A percentile compares a stretch with the other conserved stretches of the same genome.
Conservation (phyloP, 2,113 vertebrate species). For the Burhinus bistriatus region DNA sequence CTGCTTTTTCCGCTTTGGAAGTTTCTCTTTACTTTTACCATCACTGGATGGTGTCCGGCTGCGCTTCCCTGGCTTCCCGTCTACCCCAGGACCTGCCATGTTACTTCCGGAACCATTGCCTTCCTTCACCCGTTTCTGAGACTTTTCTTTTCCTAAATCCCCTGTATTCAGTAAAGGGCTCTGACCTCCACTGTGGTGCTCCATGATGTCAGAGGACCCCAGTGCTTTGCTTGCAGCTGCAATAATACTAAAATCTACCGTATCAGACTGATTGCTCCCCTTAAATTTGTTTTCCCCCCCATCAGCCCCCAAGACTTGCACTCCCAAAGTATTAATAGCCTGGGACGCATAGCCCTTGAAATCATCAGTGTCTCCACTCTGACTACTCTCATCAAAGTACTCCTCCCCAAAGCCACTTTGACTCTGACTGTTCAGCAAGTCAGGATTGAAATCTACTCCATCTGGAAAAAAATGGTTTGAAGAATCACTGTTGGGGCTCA, state of each 20-base stretch:
- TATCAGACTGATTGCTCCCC: conserved; percentile 70
- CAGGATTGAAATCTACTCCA: conserved; percentile 93
- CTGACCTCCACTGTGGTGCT: conserved; percentile 87
- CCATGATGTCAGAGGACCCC: conserved; percentile 86
- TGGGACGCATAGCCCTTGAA: conserved; percentile 89
- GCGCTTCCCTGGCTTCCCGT: conserved; percentile 90
- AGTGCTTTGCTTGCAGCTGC: conserved; percentile 76
- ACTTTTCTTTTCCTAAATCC: conserved; percentile 81
- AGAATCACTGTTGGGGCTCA: conserved; percentile 91
- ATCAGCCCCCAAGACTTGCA: conserved; percentile 76
- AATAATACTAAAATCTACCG: conserved; percentile 82
- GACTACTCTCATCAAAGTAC: conserved; percentile 94
- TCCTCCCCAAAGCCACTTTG: conserved; percentile 86
- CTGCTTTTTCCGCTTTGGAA: conserved; percentile 91
- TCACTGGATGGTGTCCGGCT: conserved; percentile 95
- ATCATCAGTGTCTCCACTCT: conserved; percentile 91
- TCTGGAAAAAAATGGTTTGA: conserved; percentile 93
- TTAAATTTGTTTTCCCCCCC: conserved; percentile 79
- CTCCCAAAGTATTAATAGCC: conserved; percentile 74
- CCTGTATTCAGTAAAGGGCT: conserved; percentile 84
- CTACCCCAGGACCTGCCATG: conserved; percentile 75
- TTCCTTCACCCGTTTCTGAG: conserved; percentile 82
- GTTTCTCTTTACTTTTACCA: conserved; percentile 95
- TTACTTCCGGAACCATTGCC: conserved; percentile 78
- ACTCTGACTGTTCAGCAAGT: conserved; percentile 87